These are phyloP conservation scores for Lacerta bilineata DNA, from an alignment of 2,797 vertebrate species.

Conservation along the genomic window DNA sequence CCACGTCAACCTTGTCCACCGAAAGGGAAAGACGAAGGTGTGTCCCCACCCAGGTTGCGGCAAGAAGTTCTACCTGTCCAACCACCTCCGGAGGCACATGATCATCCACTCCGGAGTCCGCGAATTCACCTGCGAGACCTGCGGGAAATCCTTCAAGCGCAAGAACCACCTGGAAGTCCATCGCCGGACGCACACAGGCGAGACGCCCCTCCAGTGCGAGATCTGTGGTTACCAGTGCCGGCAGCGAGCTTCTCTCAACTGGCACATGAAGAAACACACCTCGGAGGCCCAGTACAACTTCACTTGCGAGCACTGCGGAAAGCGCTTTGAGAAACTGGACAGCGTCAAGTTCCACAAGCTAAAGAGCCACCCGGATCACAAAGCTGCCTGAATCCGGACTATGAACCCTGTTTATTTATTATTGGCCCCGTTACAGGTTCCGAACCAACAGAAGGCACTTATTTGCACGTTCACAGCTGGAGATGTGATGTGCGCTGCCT, in stretches of 20 bases:
- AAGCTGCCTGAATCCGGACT: conserved; percentile 80
- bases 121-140: conserved; percentile 94
- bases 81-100: too few species aligned
- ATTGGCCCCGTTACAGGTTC: conserved; percentile 27
- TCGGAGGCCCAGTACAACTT: conserved; percentile 90
- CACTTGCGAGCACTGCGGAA: conserved; percentile 91
- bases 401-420: conserved; percentile 62
- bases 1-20: too few species aligned
- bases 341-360: conserved; percentile 95
- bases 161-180: conserved; percentile 96
- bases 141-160: conserved; percentile 94
- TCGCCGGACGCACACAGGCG: conserved; percentile 92
- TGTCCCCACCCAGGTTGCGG: too few species aligned
- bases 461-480: not conserved
- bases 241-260: conserved; percentile 93
- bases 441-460: too few species aligned
- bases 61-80: too few species aligned
- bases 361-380: conserved; percentile 92
- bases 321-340: conserved; percentile 92
- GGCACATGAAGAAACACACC: conserved; percentile 96
- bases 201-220: conserved; percentile 95
- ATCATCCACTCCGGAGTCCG: conserved; percentile 82
- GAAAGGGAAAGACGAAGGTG: too few species aligned
- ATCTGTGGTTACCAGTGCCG: conserved; percentile 96
- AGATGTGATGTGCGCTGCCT: not conserved